Conservation (phyloP, 2,797 vertebrate genomes). For the Tenualosa ilisha region DNA sequence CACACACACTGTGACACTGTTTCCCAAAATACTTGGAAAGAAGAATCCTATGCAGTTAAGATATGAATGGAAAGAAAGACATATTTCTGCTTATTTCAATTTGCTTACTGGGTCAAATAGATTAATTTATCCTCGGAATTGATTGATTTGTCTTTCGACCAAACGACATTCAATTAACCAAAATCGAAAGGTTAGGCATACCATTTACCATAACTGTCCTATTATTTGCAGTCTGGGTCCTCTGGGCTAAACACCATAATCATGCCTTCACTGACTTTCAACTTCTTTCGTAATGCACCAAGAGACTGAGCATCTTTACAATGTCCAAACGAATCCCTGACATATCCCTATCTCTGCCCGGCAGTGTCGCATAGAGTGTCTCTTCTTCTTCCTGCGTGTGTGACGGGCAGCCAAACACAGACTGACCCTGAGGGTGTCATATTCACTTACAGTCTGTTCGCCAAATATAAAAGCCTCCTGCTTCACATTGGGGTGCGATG, state of each 20-base stretch:
- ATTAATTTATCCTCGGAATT: slow-evolving; percentile 20
- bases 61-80: background rate
- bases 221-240: background rate
- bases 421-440: background rate
- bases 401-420: slow-evolving; percentile 4
- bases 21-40: background rate
- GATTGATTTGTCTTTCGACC: slow-evolving; percentile 26
- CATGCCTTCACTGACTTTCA: background rate
- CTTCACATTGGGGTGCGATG: background rate
- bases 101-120: slow-evolving; percentile 32
- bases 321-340: background rate
- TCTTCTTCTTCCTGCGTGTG: slow-evolving; percentile 7
- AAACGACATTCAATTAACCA: slow-evolving; percentile 25
- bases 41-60: background rate
- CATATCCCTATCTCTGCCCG: background rate
- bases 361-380: background rate
- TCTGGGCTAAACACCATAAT: background rate
- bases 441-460: background rate
- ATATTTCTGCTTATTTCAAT: slow-evolving; percentile 2
- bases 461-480: background rate
- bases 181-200: slow-evolving; percentile 22
- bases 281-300: background rate
- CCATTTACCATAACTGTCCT: background rate
- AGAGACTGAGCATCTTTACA: background rate
- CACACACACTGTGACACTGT: background rate